A percentile compares a stretch with the other conserved stretches of the same genome.
phyloP scores from a whole-genome alignment of 2,797 vertebrate genomes.

The Malurus splendens region DNA sequence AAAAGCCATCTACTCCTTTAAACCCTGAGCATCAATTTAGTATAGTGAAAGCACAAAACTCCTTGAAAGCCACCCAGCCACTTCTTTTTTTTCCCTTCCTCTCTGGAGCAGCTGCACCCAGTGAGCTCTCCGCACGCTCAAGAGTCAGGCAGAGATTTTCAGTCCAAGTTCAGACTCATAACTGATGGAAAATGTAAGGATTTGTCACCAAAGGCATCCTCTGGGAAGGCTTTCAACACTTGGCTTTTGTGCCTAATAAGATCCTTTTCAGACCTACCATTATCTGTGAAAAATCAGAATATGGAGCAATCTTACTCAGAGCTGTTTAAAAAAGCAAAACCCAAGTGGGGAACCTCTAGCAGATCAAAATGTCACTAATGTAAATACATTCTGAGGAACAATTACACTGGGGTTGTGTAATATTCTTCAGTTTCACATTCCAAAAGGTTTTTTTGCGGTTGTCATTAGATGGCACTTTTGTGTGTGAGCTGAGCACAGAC shows the following conservation, averaged over 20 bases:
- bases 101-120: not conserved
- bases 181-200: not conserved
- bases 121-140: not conserved
- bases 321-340: not conserved
- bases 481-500: not conserved
- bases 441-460: not conserved
- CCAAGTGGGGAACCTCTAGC: not conserved
- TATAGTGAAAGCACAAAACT: not conserved
- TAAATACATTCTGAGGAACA: not conserved
- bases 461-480: not conserved
- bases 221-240: not conserved
- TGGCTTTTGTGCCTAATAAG: not conserved
- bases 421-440: not conserved
- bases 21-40: not conserved
- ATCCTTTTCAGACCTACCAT: not conserved
- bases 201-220: not conserved
- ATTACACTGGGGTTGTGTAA: accelerated
- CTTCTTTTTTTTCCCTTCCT: not conserved
- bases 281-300: not conserved
- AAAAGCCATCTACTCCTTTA: not conserved
- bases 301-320: not conserved
- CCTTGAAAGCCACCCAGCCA: not conserved
- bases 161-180: not conserved
- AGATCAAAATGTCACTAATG: not conserved
- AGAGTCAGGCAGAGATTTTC: not conserved